These are phyloP conservation scores for Phenganax marumi DNA, from an alignment of 92 coral and sea anemone species.

Conservation along the genomic window DNA sequence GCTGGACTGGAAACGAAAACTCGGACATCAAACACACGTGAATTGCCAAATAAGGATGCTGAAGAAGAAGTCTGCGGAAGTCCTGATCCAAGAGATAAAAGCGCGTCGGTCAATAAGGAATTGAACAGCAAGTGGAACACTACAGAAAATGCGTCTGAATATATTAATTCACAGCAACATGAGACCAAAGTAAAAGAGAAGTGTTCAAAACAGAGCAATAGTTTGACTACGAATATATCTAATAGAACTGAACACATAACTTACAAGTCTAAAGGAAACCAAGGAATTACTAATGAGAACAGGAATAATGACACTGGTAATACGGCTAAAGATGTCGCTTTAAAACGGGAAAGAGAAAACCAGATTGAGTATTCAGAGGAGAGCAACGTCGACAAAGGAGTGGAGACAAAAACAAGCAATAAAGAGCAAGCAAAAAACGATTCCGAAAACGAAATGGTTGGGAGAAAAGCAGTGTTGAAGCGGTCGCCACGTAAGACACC, in stretches of 20 bases:
- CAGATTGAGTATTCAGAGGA: background rate
- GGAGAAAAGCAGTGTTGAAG: background rate
- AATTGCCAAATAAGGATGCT: conserved; percentile 4
- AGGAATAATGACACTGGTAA: background rate
- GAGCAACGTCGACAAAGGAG: background rate
- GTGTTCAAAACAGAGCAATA: background rate
- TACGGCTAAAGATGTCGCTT: background rate
- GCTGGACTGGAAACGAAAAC: background rate
- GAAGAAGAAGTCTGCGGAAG: background rate
- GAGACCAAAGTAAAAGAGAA: background rate
- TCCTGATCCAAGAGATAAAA: background rate
- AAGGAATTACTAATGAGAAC: background rate
- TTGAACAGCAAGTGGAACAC: background rate
- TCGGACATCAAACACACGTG: conserved; percentile 10
- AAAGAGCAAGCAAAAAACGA: background rate
- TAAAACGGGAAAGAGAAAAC: background rate
- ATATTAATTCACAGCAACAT: background rate
- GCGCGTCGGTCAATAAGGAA: background rate
- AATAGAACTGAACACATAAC: background rate
- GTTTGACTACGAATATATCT: background rate
- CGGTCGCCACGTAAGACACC: conserved; percentile 3
- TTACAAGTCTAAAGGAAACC: background rate
- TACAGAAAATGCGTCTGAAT: background rate
- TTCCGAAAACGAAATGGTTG: background rate
- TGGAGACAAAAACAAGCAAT: background rate